Conservation (phyloP, 2,113 vertebrate species). For the Actinemys pallida region DNA sequence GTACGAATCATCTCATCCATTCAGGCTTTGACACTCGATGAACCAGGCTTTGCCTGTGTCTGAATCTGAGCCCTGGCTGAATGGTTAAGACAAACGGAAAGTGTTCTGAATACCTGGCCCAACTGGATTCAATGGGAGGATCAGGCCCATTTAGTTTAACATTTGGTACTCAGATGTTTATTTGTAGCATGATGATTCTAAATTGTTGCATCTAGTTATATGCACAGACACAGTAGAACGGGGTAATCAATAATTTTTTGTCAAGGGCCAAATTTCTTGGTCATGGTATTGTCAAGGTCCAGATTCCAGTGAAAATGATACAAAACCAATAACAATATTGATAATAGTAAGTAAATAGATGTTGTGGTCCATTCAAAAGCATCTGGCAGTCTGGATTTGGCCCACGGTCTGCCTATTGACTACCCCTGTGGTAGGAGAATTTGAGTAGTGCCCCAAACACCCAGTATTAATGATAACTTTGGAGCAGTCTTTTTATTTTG, state of each 20-base stretch:
- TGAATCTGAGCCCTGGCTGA: not conserved
- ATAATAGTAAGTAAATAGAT: no score
- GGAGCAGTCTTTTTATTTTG: no score
- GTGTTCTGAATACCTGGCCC: not conserved
- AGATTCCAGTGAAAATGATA: no score
- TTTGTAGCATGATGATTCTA: not conserved
- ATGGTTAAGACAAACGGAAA: not conserved
- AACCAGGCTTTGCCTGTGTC: not conserved
- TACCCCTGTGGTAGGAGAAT: not conserved
- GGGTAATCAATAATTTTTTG: no score
- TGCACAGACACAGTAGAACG: not conserved
- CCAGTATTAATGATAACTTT: not conserved
- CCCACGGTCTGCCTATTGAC: no score
- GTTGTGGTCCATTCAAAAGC: no score
- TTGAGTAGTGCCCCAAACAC: not conserved
- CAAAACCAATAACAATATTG: no score
- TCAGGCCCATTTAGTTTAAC: not conserved
- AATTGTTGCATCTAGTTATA: not conserved
- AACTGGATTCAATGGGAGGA: not conserved
- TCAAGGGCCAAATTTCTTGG: no score
- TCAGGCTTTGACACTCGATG: not conserved
- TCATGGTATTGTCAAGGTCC: no score
- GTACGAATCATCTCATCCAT: not conserved
- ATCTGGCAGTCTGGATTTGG: no score
- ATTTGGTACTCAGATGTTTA: not conserved